phyloP scores from a whole-genome alignment of 2,888 invertebrate species.

The Drosophila atripex region DNA sequence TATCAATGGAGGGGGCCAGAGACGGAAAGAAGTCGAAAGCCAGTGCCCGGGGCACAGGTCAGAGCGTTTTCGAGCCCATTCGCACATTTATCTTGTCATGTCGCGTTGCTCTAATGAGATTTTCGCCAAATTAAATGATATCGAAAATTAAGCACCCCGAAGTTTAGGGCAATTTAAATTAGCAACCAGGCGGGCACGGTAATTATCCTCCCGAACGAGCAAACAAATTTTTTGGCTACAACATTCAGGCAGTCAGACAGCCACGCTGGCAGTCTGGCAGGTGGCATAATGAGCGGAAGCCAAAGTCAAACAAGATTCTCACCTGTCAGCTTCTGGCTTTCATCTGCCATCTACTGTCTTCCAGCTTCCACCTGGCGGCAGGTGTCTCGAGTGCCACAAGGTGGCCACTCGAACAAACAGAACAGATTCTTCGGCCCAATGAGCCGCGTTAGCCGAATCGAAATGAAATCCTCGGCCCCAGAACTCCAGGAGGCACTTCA shows the following conservation, averaged over 20 bases:
- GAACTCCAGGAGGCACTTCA: constrained; percentile 35
- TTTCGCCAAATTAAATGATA: constrained; percentile 45
- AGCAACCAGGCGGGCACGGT: constrained; percentile 6
- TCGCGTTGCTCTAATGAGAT: constrained; percentile 46
- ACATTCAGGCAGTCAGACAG: too few species aligned
- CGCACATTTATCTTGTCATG: constrained; percentile 42
- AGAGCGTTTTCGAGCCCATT: constrained; percentile 33
- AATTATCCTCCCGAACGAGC: constrained; percentile 43
- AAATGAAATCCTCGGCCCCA: constrained; percentile 60
- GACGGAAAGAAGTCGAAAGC: constrained; percentile 23
- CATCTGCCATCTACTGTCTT: constrained; percentile 17
- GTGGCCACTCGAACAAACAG: constrained; percentile 41
- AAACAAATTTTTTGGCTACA: constrained; percentile 7
- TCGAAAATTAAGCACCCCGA: constrained; percentile 30
- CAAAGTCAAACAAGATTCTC: constrained; percentile 47
- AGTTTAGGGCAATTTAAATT: constrained; percentile 42
- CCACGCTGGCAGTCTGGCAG: too few species aligned
- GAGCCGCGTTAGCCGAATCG: constrained; percentile 45
- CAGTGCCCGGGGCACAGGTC: constrained; percentile 37
- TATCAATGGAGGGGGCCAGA: constrained; percentile 1
- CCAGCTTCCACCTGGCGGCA: constrained; percentile 30
- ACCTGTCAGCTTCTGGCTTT: constrained; percentile 36
- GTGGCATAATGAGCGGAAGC: constrained; percentile 45
- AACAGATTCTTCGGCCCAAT: constrained; percentile 54
- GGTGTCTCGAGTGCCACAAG: constrained; percentile 38